A percentile compares a stretch with the other conserved stretches of the same genome.
These are phyloP conservation scores for Drosophila oshimai DNA, from an alignment of 1,140 invertebrate genomes.

Conservation along the genomic window DNA sequence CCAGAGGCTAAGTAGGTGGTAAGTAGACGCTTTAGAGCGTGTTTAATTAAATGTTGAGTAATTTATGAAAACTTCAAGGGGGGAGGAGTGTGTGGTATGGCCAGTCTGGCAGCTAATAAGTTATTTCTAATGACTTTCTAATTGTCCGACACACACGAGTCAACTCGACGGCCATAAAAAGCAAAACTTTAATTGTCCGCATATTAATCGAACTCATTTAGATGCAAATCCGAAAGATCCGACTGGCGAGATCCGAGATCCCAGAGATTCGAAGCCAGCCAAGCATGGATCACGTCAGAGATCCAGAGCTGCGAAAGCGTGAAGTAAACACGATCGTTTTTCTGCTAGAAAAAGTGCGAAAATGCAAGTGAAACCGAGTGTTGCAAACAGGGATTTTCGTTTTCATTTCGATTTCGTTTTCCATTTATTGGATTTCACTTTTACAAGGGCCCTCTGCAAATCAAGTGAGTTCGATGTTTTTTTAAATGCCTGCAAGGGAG, in stretches of 20 bases:
- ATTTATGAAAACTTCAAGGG: conserved; percentile 63
- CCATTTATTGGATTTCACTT: conserved; percentile 10
- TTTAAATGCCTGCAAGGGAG: neutral
- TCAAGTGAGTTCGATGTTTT: neutral
- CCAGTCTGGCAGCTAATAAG: conserved; percentile 50
- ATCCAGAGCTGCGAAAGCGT: conserved; percentile 48
- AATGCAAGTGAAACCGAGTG: conserved; percentile 52
- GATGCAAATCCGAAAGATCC: conserved; percentile 57
- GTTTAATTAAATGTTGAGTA: conserved; percentile 81
- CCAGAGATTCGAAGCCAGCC: conserved; percentile 16
- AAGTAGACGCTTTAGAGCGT: conserved; percentile 79
- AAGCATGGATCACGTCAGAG: conserved; percentile 15
- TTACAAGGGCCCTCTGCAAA: conserved; percentile 4
- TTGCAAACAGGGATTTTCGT: conserved; percentile 2
- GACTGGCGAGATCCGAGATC: conserved; percentile 1
- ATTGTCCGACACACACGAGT: conserved; percentile 53
- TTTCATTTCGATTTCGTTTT: conserved; percentile 25
- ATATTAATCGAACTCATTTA: conserved; percentile 77
- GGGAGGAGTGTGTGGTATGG: neutral
- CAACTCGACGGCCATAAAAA: conserved; percentile 43
- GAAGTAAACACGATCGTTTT: conserved; percentile 46
- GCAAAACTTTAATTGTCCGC: conserved; percentile 69
- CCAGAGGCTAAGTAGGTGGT: conserved; percentile 76
- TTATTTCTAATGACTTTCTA: conserved; percentile 78
- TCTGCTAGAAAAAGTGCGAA: conserved; percentile 58